A percentile compares a stretch with the other conserved stretches of the same genome.
These are phyloP conservation scores for Dromius quadrimaculatus DNA, from an alignment of 2,888 invertebrate genomes.

Conservation along the genomic window DNA sequence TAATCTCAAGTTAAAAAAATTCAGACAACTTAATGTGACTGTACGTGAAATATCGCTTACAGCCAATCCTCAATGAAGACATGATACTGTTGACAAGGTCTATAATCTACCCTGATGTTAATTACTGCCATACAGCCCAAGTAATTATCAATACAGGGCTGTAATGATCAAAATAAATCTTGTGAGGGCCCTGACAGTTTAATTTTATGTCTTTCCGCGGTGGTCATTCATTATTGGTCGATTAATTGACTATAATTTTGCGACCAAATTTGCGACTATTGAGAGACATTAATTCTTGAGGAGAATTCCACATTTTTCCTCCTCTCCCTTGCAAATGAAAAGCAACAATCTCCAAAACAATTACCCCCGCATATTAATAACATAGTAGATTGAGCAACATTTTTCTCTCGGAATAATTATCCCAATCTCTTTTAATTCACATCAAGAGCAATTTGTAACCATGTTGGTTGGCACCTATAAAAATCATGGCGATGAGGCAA, in stretches of 20 bases:
- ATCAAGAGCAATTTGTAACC: conserved; percentile 13
- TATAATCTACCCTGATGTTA: conserved; percentile 45
- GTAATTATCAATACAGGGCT: conserved; percentile 31
- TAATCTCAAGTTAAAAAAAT: conserved; percentile 13
- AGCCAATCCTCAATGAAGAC: conserved; percentile 35
- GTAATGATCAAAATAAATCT: conserved; percentile 23
- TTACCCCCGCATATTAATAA: background rate
- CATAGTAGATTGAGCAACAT: background rate
- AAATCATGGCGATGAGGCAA: conserved; percentile 3
- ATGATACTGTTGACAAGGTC: conserved; percentile 33
- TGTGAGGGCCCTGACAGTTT: conserved; percentile 3
- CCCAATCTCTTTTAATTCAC: background rate
- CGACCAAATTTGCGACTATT: conserved; percentile 10
- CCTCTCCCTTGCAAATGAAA: no score
- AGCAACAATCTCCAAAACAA: no score
- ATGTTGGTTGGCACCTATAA: conserved; percentile 5
- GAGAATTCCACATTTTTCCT: no score
- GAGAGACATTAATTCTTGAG: no score
- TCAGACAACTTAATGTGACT: conserved; percentile 34
- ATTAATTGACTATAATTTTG: conserved; percentile 1
- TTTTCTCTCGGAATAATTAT: conserved; percentile 1
- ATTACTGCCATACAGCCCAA: conserved; percentile 34
- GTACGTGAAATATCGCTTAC: conserved; percentile 25
- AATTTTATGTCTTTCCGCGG: conserved; percentile 23
- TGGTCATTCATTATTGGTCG: background rate